Conservation (phyloP, 2,113 vertebrate genomes). For the Oostethus manadensis region DNA sequence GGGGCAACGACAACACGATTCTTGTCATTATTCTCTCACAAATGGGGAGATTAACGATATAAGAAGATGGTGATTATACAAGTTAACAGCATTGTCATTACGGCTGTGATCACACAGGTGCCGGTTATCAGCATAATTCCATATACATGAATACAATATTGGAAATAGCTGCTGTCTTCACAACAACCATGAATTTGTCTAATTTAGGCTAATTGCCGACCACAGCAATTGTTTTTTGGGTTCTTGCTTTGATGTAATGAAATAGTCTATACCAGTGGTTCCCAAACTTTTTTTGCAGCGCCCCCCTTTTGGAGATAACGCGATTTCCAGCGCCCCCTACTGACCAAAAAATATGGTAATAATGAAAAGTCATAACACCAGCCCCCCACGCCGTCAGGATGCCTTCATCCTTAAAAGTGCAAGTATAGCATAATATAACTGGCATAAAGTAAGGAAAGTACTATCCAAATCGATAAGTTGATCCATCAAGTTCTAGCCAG, state of each 20-base stretch:
- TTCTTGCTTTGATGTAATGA: conserved; percentile 4
- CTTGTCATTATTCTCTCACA: conserved; percentile 63
- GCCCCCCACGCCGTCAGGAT: too few relatives aligned
- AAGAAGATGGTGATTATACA: conserved; percentile 65
- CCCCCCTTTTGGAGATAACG: too few relatives aligned
- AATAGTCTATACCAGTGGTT: not conserved
- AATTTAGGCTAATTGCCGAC: conserved; percentile 2
- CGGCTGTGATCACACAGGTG: conserved; percentile 45
- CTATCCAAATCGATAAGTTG: too few relatives aligned
- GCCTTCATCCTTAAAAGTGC: too few relatives aligned
- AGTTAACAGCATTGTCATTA: conserved; percentile 59
- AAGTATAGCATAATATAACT: too few relatives aligned
- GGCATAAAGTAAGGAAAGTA: too few relatives aligned
- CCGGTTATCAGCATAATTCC: not conserved
- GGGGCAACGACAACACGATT: conserved; percentile 39
- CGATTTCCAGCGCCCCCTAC: too few relatives aligned
- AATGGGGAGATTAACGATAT: conserved; percentile 64
- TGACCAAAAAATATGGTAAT: too few relatives aligned
- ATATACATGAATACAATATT: not conserved
- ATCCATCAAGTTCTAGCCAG: too few relatives aligned
- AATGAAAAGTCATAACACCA: too few relatives aligned
- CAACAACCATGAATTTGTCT: not conserved
- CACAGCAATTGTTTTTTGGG: not conserved
- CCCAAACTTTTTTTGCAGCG: too few relatives aligned
- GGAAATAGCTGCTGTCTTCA: not conserved